Base-by-base conservation (phyloP, 2,888 invertebrate genomes). In the Tetragonisca angustula region DNA sequence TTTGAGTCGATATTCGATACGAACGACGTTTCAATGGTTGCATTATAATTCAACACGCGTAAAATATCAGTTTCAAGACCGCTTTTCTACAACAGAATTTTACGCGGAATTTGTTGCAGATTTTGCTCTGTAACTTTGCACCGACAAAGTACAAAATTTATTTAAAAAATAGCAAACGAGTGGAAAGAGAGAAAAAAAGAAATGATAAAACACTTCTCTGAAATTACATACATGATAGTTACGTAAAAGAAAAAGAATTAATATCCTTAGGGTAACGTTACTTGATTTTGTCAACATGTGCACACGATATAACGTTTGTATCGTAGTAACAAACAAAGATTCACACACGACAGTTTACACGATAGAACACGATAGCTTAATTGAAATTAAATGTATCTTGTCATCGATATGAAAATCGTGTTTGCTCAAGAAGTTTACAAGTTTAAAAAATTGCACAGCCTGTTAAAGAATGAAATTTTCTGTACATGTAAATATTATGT, bases 51-150 rank as follows among this genome's bases (percentile, higher is more conserved):
- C 74, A 67, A 75, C 43, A 61, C 49, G 59, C 81, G 70, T 56
- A 85, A 89, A 88, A 86, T 88, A 71, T 85, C 89, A 86, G 88
- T 90, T 91, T 91, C 90, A 91, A 85, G 86, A 92, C 90, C 92
- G 91, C 92, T 91, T 79, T 73, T 88, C 86, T 92, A 91, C 92
- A 91, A 91, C 85, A 75, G 84, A 89, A 90, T 87, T 89, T 88
- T 85, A 87, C 78, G 76, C 65, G 67, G 36, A 27, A 49, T 17
- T 68, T 50, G n/a, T 49, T 13, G 32, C 19, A 19, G 54, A 81
- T 67, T 49, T 24, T 3, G 32, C 21, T 32, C 4, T 21, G 21
- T 13, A 0, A 52, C 5, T 76, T 62, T 24, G 13, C 27, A 62
- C 27, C 43, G 9, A 4, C 27, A 32, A 49, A 65, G 43, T 43